A percentile compares a stretch with the other conserved stretches of the same genome.
These are phyloP conservation scores for Eospalax fontanierii DNA, from an alignment of 2,797 vertebrate species.

Conservation along the genomic window DNA sequence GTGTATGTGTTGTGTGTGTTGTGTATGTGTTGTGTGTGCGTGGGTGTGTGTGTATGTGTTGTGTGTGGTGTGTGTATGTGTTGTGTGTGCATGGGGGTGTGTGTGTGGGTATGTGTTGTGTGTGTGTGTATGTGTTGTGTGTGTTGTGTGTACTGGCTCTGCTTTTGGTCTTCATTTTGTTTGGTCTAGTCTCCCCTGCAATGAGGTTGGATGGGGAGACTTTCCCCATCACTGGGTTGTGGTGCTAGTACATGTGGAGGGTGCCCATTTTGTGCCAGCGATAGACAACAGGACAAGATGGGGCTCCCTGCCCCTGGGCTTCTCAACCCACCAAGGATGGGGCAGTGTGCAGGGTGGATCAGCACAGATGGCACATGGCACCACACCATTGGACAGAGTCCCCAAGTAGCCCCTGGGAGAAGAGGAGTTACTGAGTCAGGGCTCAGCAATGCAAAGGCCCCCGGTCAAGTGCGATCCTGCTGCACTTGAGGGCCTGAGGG, in stretches of 20 bases:
- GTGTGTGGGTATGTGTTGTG: rapidly evolving
- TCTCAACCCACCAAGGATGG: background rate
- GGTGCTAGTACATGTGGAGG: no score
- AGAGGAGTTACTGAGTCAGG: no score
- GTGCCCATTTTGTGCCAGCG: rapidly evolving
- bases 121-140: no score
- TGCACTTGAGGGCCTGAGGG: background rate
- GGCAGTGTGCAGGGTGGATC: background rate
- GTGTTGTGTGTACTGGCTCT: no score
- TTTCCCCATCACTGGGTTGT: rapidly evolving
- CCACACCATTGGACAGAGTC: no score
- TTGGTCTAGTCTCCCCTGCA: background rate
- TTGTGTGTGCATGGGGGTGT: no score
- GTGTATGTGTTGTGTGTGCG: no score
- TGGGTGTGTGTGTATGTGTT: no score
- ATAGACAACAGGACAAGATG: background rate
- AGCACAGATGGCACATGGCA: background rate
- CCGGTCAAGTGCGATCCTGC: no score
- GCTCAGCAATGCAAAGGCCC: background rate
- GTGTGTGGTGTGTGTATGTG: no score
- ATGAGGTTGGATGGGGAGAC: rapidly evolving
- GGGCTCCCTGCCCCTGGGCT: background rate
- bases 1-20: no score
- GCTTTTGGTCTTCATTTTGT: background rate
- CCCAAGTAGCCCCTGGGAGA: background rate